Conservation (phyloP, 2,888 invertebrate genomes). For the Thereva nobilitata region DNA sequence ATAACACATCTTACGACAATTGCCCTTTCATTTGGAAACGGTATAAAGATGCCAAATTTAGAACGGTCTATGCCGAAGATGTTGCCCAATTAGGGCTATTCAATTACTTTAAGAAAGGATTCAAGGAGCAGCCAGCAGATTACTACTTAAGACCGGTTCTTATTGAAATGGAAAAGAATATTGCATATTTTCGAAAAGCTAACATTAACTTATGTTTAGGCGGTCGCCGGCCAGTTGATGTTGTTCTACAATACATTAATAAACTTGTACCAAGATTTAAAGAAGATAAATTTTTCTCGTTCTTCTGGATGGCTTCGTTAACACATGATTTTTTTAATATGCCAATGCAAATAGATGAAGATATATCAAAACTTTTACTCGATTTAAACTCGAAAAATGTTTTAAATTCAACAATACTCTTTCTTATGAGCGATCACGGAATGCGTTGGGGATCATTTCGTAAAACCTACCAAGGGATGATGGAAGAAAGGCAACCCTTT, state of each 20-base stretch:
- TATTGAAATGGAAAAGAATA: conserved; percentile 67
- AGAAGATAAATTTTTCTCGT: conserved; percentile 70
- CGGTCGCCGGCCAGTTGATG: conserved; percentile 68
- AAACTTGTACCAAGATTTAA: conserved; percentile 66
- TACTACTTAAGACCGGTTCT: conserved; percentile 80
- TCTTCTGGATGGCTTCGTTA: conserved; percentile 82
- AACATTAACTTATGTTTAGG: conserved; percentile 75
- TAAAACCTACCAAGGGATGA: conserved; percentile 77
- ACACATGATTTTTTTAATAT: conserved; percentile 85
- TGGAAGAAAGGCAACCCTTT: conserved; percentile 88
- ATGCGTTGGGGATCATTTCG: conserved; percentile 84
- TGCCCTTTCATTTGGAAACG: conserved; percentile 86
- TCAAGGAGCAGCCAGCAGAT: conserved; percentile 78
- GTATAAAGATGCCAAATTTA: conserved; percentile 71
- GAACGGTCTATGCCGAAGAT: conserved; percentile 84
- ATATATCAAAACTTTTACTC: conserved; percentile 42
- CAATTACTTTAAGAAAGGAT: conserved; percentile 78
- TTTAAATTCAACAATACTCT: conserved; percentile 69
- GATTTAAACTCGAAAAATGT: conserved; percentile 44
- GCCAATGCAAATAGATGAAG: conserved; percentile 73
- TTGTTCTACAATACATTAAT: conserved; percentile 71
- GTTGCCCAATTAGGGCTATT: conserved; percentile 78
- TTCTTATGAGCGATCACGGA: conserved; percentile 89
- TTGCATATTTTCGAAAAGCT: conserved; percentile 66
- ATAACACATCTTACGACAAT: conserved; percentile 68